These are phyloP conservation scores for Nebria brevicollis DNA, from an alignment of 2,888 invertebrate genomes.

Conservation along the genomic window DNA sequence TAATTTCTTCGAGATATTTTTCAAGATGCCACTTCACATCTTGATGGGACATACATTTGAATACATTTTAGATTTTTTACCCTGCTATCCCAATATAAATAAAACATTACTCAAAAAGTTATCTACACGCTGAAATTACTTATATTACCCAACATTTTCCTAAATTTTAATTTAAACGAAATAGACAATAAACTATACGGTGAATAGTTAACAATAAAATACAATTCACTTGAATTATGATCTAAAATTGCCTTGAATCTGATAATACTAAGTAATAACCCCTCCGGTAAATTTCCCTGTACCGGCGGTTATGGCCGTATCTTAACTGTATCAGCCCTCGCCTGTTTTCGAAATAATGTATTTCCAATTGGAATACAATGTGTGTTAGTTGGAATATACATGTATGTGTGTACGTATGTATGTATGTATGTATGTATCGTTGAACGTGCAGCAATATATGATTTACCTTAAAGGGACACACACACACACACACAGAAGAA, in stretches of 20 bases:
- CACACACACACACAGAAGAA: not conserved
- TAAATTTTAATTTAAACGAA: too few relatives aligned
- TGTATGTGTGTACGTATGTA: not conserved
- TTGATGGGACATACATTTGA: constrained; percentile 11
- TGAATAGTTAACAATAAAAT: not conserved
- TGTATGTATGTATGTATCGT: not conserved
- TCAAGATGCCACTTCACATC: constrained; percentile 11
- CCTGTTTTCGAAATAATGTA: constrained; percentile 12
- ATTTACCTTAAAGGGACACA: constrained; percentile 11
- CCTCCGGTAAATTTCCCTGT: not conserved
- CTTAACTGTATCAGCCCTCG: not conserved
- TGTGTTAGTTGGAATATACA: not conserved
- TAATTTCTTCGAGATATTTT: constrained; percentile 36
- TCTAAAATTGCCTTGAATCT: not conserved
- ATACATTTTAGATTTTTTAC: not conserved
- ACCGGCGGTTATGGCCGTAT: not conserved
- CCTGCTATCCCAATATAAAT: not conserved
- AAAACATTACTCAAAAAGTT: not conserved
- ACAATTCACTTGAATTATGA: not conserved
- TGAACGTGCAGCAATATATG: constrained; percentile 6
- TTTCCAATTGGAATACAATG: constrained; percentile 28
- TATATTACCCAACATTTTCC: too few relatives aligned
- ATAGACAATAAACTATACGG: not conserved
- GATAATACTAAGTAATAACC: not conserved
- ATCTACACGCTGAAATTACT: not conserved